Base-by-base conservation (phyloP, 2,888 invertebrate genomes). In the Eupithecia inturbata region DNA sequence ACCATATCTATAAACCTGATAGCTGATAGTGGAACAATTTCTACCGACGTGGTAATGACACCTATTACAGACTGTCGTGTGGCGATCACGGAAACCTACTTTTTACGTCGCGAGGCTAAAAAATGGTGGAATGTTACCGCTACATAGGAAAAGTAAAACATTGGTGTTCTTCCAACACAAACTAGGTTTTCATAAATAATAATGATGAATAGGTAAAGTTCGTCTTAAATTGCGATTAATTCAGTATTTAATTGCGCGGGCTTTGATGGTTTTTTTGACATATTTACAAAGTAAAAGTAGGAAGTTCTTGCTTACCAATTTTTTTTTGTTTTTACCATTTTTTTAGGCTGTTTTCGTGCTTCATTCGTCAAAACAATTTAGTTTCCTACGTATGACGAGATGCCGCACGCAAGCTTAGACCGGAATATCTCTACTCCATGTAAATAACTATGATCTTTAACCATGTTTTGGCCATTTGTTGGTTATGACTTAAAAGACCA, bases 21-120 rank as follows among this genome's bases (percentile, higher is more conserved):
- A 92, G 89, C 90, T 92, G 94, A 94, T 94, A 94, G 92, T 90
- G 84, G 88, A 91, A 92, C 93, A 94, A 94, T 94, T 94, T 93
- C 93, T 90, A 88, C 90, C 92, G 92, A 91, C 92, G 89, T 88
- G 85, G 87, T 94, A 94, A 94, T 94, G 94, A 94, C 93, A 94
- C 89, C 92, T 92, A 94, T 94, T 94, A 94, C 85, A 82, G 82
- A 91, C 90, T 93, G 93, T 92, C 93, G 92, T 92, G 89, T 88
- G 83, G 87, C 84, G 78, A 79, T 81, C 82, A 72, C 80, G 83
- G 80, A 80, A 89, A 91, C 92, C 91, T 89, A 90, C 89, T 90
- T 91, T 87, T 83, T 84, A 83, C 80, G 80, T 77, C 75, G 77
- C 82, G 70, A 62, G 69, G 22, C 73, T 76, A 72, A 72, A 77